A percentile compares a stretch with the other conserved stretches of the same genome.
Conservation (phyloP, 2,113 vertebrate genomes). For the Euleptes europaea region DNA sequence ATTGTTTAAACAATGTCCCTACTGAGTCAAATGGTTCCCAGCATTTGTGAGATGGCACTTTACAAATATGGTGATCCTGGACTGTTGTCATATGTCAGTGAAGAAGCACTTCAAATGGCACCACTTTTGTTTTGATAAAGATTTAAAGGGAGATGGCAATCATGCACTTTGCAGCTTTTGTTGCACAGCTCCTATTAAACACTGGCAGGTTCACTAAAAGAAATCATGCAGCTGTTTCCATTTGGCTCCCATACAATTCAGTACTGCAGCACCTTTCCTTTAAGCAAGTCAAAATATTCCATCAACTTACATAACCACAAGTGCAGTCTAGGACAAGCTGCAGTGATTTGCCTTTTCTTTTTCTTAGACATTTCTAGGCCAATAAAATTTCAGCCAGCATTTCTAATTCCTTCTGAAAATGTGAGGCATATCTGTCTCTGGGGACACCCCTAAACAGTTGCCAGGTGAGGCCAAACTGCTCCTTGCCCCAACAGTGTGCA, state of each 20-base stretch:
- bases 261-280: not conserved
- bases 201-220: not conserved
- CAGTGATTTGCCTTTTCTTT: not conserved
- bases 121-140: too few relatives aligned
- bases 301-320: slow-evolving; percentile 6
- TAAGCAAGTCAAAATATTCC: not conserved
- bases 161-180: not conserved
- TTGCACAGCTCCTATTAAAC: not conserved
- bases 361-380: not conserved
- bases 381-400: not conserved
- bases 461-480: not conserved
- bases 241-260: slow-evolving; percentile 11
- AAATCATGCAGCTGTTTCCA: not conserved
- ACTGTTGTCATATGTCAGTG: too few relatives aligned
- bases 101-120: too few relatives aligned
- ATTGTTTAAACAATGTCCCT: too few relatives aligned
- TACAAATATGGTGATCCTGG: too few relatives aligned
- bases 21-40: too few relatives aligned
- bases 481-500: not conserved
- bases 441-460: too few relatives aligned
- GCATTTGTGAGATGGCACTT: too few relatives aligned
- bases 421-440: not conserved
- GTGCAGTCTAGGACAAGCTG: not conserved
- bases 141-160: too few relatives aligned
- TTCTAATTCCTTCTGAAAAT: not conserved